Evolutionary conservation across 2,888 invertebrate genomes (phyloP).

Genomic region (Lottia scabra): DNA sequence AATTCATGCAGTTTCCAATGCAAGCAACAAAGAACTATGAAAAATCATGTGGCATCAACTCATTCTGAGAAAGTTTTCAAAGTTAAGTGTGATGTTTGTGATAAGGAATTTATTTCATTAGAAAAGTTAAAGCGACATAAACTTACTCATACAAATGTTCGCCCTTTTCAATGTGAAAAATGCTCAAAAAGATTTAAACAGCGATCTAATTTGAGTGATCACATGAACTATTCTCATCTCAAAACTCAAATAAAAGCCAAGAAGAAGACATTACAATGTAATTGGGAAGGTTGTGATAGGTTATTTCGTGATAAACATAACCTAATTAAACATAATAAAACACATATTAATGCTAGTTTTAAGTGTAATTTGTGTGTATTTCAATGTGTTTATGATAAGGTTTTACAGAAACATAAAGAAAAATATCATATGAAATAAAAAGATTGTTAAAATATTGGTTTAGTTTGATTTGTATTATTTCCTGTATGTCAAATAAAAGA

Average conservation of each 20-base stretch:
- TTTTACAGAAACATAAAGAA: no score
- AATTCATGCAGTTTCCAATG: conserved; percentile 20
- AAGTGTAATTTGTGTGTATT: no score
- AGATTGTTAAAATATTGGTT: no score
- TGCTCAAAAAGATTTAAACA: conserved; percentile 32
- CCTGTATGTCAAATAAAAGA: no score
- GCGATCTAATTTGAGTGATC: conserved; percentile 32
- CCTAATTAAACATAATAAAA: conserved; percentile 26
- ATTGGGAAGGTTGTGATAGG: conserved; percentile 30
- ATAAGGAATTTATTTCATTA: conserved; percentile 26
- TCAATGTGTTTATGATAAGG: no score
- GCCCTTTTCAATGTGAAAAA: conserved; percentile 28
- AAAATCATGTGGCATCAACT: conserved; percentile 16
- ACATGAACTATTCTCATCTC: conserved; percentile 31
- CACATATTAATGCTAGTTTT: neutral
- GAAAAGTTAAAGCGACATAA: conserved; percentile 34
- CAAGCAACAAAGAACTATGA: conserved; percentile 25
- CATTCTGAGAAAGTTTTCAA: conserved; percentile 14
- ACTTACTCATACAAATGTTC: conserved; percentile 27
- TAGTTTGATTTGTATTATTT: no score
- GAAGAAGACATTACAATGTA: conserved; percentile 24
- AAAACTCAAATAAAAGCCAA: neutral
- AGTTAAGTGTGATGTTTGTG: conserved; percentile 27
- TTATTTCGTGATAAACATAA: conserved; percentile 35
- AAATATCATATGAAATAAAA: no score